These are phyloP conservation scores for Cantharis nigra DNA, from an alignment of 2,888 invertebrate species.

Conservation along the genomic window DNA sequence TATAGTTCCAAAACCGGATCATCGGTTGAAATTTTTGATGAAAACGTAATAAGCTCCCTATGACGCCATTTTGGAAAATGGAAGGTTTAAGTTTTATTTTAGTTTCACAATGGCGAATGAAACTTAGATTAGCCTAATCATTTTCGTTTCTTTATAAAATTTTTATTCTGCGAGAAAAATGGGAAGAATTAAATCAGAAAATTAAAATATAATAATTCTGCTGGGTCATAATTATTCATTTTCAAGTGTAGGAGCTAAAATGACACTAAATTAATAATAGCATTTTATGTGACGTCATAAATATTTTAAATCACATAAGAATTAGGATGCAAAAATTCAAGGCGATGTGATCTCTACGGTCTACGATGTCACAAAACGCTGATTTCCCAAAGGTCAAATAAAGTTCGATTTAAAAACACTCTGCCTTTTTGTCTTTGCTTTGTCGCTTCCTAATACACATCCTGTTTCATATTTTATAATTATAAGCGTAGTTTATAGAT, in stretches of 20 bases:
- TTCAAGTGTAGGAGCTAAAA: not conserved
- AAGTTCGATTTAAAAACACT: constrained; percentile 57
- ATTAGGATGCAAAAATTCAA: constrained; percentile 45
- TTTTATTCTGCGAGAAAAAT: not conserved
- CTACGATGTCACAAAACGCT: constrained; percentile 47
- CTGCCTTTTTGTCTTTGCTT: constrained; percentile 49
- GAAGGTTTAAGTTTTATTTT: no score
- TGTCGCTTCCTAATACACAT: constrained; percentile 26
- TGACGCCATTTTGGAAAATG: not conserved
- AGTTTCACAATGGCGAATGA: no score
- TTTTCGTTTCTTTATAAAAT: no score
- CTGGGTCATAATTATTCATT: not conserved
- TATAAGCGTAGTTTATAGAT: not conserved
- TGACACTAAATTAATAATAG: not conserved
- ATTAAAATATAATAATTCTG: not conserved
- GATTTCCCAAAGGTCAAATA: constrained; percentile 57
- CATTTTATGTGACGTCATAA: constrained; percentile 39
- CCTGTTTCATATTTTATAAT: constrained; percentile 8
- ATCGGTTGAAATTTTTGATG: not conserved
- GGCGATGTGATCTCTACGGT: constrained; percentile 40
- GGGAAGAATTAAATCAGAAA: not conserved
- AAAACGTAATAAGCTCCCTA: no score
- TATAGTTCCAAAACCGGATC: not conserved
- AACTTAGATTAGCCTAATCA: no score
- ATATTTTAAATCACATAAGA: constrained; percentile 49